Evolutionary conservation across 2,113 vertebrate species (phyloP).

Genomic region (Acrocephalus kingi): DNA sequence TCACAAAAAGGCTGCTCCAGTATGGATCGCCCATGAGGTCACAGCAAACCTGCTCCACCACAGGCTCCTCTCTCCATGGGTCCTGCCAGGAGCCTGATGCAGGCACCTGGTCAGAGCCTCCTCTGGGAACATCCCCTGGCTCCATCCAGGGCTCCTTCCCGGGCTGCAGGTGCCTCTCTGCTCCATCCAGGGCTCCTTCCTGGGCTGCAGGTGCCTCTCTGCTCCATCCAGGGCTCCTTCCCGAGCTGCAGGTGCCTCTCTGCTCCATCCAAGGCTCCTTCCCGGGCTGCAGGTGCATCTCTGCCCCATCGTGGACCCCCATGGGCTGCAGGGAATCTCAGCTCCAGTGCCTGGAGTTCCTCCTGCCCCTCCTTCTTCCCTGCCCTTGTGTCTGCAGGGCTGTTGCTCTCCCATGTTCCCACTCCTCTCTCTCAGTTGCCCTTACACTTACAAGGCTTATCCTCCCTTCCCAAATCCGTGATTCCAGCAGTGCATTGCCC

Average conservation of each 20-base stretch:
- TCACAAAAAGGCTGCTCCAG: background rate
- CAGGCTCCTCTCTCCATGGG: background rate
- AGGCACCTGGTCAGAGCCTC: background rate
- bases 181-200: background rate
- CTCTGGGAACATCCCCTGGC: background rate
- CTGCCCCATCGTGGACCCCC: background rate
- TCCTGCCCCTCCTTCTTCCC: background rate
- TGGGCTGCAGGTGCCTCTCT: fast-evolving
- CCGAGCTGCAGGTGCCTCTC: background rate
- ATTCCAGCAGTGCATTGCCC: background rate
- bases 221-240: background rate
- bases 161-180: fast-evolving
- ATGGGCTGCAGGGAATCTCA: background rate
- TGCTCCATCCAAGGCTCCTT: background rate
- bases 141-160: background rate
- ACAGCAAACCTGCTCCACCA: background rate
- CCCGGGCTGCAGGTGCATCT: background rate
- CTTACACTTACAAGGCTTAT: fast-evolving
- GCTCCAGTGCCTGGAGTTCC: fast-evolving
- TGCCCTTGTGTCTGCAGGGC: background rate
- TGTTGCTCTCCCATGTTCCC: background rate
- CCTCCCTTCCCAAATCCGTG: fast-evolving
- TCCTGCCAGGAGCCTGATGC: background rate
- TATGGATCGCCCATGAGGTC: fast-evolving
- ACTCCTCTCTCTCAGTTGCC: background rate